Evolutionary conservation across 2,888 invertebrate genomes (phyloP), one percentile per base, ranked within the genome.

Genomic region (Plusia festucae): DNA sequence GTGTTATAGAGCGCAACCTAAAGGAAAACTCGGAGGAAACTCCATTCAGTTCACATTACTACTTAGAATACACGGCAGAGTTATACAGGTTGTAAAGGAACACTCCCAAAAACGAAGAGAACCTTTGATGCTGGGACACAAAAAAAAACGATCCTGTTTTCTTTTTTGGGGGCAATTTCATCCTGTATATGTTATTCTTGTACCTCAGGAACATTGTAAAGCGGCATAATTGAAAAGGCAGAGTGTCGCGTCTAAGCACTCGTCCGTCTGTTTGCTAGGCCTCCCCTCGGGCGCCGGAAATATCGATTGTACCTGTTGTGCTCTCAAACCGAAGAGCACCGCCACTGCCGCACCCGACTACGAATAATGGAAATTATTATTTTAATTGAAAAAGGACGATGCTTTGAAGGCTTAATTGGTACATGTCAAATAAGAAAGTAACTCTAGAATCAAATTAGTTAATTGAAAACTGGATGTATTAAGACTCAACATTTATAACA

Each of bases 281-380:
- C 77, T 81, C 82, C 85, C 84, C 79, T 73, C 77, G 76, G 73
- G 81, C 76, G 78, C 80, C 82, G 84, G 86, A 88, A 85, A 87
- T 91, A 91, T 91, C 82, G 91, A 91, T 91, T 90, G 88, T 89
- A 89, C 88, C 88, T 89, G 87, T 89, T 88, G 86, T 88, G 78
- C 79, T 79, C 79, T 71, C 80, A 62, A 73, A 82, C 73, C 64
- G 69, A 73, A 73, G 75, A 70, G 70, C 65, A 53, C 70, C 76
- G 65, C 81, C n/a, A n/a, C n/a, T n/a, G n/a, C n/a, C 76, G 65
- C 78, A 68, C 71, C 69, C 72, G 61, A 68, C 66, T 68, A 61
- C 53, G 74, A 83, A 82, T 85, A 85, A 85, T 82, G 68, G 69
- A 73, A 77, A 77, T 80, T 78, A 81, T 78, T 72, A 79, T 74